Base-by-base conservation (phyloP, 2,888 invertebrate genomes). In the Periphyllus acericola region DNA sequence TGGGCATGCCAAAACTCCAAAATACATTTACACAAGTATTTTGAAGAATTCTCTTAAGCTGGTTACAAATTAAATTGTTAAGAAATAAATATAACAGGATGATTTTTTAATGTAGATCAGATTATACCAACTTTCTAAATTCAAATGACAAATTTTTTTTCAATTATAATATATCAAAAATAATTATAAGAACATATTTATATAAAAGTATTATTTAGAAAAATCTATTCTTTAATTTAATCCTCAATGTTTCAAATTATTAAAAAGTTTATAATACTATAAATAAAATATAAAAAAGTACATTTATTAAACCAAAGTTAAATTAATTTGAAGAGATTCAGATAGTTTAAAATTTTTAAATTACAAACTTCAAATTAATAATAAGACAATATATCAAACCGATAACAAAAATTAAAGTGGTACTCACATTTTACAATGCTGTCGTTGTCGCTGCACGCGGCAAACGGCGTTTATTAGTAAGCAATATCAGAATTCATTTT, bases 391-490 rank as follows among this genome's bases (percentile, higher is more conserved):
- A 52, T 2, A 60, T 5, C 3, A 46, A 46, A 2, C 14, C 46
- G 14, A 68, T 36, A 21, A 66, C 40, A 21, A 34, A n/a, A 29
- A 21, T 60, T 52, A 25, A 55, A 40, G 32, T 34, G 34, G 34
- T 19, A 85, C 84, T 85, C 52, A 85, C 84, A 6, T 85, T 78
- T 78, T 78, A 78, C 34, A 78, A 85, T 75, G 78, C 8, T 85
- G 76, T 84, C 32, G 55, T 74, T 34, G 60, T 75, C 36, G 83
- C 75, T 36, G 21, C 17, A 14, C 11, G 60, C 60, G 68, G n/a
- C 84, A 52, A 78, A 85, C 46, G 17, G 66, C 46, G 68, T 34
- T 68, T 78, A 84, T 52, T 66, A 68, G 32, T 76, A 3, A 46
- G 32, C 4, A 68, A 9, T 78, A 46, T 78, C 52, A 52, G n/a